Percentiles rank a stretch among this genome's conserved stretches.
Conservation (phyloP, 1,140 invertebrate genomes). For the Matsumurasca onukii region DNA sequence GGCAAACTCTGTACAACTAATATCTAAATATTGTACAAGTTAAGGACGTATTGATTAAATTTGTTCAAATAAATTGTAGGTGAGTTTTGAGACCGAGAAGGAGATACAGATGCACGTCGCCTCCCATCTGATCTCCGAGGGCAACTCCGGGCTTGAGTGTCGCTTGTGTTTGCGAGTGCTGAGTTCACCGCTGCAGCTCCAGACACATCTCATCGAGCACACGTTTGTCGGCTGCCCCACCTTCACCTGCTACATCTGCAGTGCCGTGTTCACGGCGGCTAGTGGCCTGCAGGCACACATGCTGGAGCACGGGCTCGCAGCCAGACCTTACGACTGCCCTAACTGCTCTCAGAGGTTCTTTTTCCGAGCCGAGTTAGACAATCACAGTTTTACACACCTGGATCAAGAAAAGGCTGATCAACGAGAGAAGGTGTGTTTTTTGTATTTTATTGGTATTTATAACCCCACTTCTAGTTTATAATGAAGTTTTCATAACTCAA, state of each 20-base stretch:
- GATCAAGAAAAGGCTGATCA: constrained; percentile 21
- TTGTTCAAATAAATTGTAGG: constrained; percentile 49
- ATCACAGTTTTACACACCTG: constrained; percentile 67
- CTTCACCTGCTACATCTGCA: constrained; percentile 86
- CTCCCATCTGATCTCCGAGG: constrained; percentile 55
- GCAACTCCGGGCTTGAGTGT: constrained; percentile 62
- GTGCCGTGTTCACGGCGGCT: constrained; percentile 81
- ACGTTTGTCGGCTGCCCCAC: constrained; percentile 82
- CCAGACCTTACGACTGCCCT: constrained; percentile 80
- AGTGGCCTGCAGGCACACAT: constrained; percentile 76
- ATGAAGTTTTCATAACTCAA: not conserved
- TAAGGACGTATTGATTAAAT: not conserved
- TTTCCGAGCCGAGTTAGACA: constrained; percentile 87
- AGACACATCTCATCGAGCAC: constrained; percentile 91
- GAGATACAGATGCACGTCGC: constrained; percentile 64
- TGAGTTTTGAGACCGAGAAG: constrained; percentile 64
- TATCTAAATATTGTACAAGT: not conserved
- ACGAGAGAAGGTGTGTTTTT: constrained; percentile 6
- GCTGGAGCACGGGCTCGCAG: constrained; percentile 73
- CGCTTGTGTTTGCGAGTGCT: constrained; percentile 70
- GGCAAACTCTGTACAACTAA: too few species aligned
- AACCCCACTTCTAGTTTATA: not conserved
- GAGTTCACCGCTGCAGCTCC: constrained; percentile 73
- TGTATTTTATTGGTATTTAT: not conserved
- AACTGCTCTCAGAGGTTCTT: constrained; percentile 85